Evolutionary conservation across 2,797 vertebrate species (phyloP), one percentile per base, ranked within the genome.

Genomic region (Coregonus ussuriensis): DNA sequence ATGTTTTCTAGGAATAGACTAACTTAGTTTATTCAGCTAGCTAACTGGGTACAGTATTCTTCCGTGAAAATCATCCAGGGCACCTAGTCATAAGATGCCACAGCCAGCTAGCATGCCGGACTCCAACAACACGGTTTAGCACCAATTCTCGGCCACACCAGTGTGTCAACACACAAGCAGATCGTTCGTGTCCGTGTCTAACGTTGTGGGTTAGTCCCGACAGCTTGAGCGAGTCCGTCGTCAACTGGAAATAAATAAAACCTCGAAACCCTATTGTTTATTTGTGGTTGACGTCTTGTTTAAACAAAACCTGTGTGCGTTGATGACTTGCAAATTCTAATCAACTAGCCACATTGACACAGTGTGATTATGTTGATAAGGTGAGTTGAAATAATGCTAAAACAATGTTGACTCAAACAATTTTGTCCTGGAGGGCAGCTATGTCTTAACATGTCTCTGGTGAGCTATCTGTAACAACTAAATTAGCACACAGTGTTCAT

Each of bases 401-500:
- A 54, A 54, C 53, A 62, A 62, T 21, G 18, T 62, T 25, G 6
- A 11, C 56, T 7, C 56, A 62, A 62, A 1, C 56, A 25, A 1
- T 18, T 62, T 62, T 11, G 25, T 16, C 56, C 56, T 21, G n/a
- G n/a, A n/a, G 56, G 56, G 56, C 56, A 62, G n/a, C 21, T 62
- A 21, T 2, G n/a, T 59, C 54, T 33, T 6, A 13, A 7, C 31
- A 37, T 4, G 3, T 66, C 25, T 66, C 29, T 54, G 14, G 53
- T 56, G 54, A 56, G 54, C 16, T 18, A 56, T 6, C 54, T 56
- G 53, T 54, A 54, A n/a, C 54, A 56, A 56, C 37, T 9, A 41
- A 41, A 41, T 41, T 41, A 18, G n/a, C 56, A 62, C 56, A 21
- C 86, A 21, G 33, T 76, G 65, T 52, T 77, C 62, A 69, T 82